Evolutionary conservation across 1,140 invertebrate species (phyloP), one percentile per base, ranked within the genome.

Genomic region (Cydia pomonella): DNA sequence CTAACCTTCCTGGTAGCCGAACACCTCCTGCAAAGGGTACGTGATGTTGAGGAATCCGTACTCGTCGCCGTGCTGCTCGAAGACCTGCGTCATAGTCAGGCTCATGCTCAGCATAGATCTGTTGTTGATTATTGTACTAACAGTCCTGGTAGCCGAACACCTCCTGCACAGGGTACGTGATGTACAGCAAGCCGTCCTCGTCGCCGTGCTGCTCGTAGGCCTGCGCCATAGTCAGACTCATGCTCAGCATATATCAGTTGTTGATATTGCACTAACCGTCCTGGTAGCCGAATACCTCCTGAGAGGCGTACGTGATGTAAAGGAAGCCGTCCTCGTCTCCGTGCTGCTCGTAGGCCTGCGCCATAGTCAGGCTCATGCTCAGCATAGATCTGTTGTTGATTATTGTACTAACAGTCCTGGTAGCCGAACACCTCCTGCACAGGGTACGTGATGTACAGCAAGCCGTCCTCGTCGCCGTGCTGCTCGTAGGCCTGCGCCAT

Each of bases 91-190:
- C 89, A 98, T 94, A 1, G 97, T 97, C 29, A 96, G 93, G 29
- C 96, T 96, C 90, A 97, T 95, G 77, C 95, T 96, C 1, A 96
- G 94, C 94, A 98, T 96, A 62, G 96, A 97, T 86, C 95, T 95
- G 87, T 97, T 97, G 29, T 44, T 44, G 41, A 44, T 47, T 2
- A 69, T 33, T 33, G 25, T 64, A 75, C 85, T 86, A 75, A 91
- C 91, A 86, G 79, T 92, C 90, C 75, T 93, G 84, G 69, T 92
- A 93, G 13, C 97, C 97, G 90, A 98, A 98, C 81, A 97, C 96
- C 94, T 97, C 97, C 93, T 98, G 97, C 23, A 96, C 97, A 0
- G 97, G 97, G 87, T 97, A 98, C 1, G 97, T 97, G 79, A 98
- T 95, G 82, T 97, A 97, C 0, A 98, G 94, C 84, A 97, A 98